phyloP scores from a whole-genome alignment of 2,113 vertebrate species.

The Oreochromis tanganicae region DNA sequence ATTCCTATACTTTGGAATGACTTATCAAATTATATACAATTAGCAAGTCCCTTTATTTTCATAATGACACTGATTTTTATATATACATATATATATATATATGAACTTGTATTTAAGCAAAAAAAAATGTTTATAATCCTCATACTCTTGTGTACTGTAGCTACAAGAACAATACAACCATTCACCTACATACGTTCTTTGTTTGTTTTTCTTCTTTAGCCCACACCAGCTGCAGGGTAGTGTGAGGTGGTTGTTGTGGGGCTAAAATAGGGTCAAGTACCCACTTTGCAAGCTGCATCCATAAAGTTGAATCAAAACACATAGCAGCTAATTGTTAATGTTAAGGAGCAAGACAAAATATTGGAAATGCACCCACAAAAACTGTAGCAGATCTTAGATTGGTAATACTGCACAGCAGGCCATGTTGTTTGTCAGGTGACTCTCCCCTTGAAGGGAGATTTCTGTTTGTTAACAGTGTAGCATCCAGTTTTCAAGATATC shows the following conservation, averaged over 20 bases:
- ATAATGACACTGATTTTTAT: background rate
- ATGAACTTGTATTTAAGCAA: background rate
- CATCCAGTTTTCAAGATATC: background rate
- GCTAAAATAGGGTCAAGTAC: background rate
- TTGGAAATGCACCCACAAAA: background rate
- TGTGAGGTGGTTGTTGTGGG: background rate
- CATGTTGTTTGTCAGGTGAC: background rate
- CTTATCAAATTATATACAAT: background rate
- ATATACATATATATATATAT: background rate
- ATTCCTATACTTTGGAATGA: background rate
- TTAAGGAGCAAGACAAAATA: background rate
- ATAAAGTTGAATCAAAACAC: background rate
- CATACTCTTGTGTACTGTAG: background rate
- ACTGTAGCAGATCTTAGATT: background rate
- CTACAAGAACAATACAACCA: background rate
- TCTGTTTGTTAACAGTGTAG: background rate
- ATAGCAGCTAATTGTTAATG: background rate
- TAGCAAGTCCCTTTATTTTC: conserved; percentile 8
- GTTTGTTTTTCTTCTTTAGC: background rate
- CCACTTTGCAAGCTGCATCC: background rate
- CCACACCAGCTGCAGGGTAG: background rate
- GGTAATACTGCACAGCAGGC: background rate
- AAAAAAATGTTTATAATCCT: background rate
- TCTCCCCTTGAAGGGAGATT: background rate
- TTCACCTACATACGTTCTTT: background rate